Conservation (phyloP, 2,797 vertebrate species). For the Mastacembelus armatus region DNA sequence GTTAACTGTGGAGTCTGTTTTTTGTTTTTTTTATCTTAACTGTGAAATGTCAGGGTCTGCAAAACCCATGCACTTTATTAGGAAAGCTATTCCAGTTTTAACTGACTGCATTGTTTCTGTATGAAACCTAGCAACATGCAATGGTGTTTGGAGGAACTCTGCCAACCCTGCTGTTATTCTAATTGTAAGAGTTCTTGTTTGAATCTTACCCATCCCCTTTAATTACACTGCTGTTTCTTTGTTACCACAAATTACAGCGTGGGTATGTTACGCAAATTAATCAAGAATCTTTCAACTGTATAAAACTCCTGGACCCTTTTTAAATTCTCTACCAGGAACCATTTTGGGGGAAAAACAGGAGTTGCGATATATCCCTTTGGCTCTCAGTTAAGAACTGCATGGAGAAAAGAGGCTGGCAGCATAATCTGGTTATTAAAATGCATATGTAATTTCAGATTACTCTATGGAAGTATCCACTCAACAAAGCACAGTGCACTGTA, state of each 20-base stretch:
- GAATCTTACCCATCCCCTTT: slow-evolving; percentile 65
- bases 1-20: not conserved
- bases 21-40: not conserved
- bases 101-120: slow-evolving; percentile 60
- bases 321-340: not conserved
- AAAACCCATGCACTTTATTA: not conserved
- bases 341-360: slow-evolving; percentile 4
- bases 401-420: slow-evolving; percentile 19
- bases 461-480: slow-evolving; percentile 10
- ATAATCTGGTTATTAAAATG: slow-evolving; percentile 42
- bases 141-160: slow-evolving; percentile 63
- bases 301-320: not conserved
- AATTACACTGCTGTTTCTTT: slow-evolving; percentile 69
- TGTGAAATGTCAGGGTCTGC: not conserved
- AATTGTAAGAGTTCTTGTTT: slow-evolving; percentile 77
- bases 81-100: slow-evolving; percentile 31
- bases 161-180: slow-evolving; percentile 70
- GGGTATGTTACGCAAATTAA: slow-evolving; percentile 50
- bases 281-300: slow-evolving; percentile 28
- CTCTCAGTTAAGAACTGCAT: slow-evolving; percentile 35
- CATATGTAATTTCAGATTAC: slow-evolving; percentile 41
- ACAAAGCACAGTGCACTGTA: slow-evolving; percentile 4
- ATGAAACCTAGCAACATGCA: slow-evolving; percentile 67
- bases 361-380: not conserved
- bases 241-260: slow-evolving; percentile 57